Percentiles rank a stretch among this genome's conserved stretches.
Evolutionary conservation across 2,888 invertebrate species (phyloP).

Genomic region (Saturnia japonica): DNA sequence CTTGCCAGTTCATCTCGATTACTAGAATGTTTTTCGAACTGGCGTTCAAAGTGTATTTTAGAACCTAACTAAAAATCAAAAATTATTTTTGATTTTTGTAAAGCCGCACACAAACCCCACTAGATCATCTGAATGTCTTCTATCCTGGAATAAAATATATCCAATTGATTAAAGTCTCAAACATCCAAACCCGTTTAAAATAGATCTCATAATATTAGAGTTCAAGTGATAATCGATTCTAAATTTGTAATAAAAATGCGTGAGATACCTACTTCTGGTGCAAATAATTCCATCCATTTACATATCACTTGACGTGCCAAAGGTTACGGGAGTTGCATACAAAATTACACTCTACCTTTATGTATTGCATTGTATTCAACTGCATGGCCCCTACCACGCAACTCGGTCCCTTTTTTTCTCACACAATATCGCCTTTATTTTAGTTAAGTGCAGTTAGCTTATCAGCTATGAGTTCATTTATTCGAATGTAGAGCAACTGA

Average conservation of each 20-base stretch:
- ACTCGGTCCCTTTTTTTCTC: background rate
- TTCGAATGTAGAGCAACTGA: background rate
- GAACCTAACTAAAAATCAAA: too few species aligned
- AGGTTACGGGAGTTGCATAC: background rate
- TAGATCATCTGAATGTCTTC: too few species aligned
- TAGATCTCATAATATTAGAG: background rate
- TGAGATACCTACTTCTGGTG: background rate
- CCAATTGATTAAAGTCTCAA: background rate
- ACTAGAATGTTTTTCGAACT: too few species aligned
- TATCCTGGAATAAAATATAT: background rate
- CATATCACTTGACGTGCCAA: background rate
- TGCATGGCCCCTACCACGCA: background rate
- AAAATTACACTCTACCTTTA: constrained; percentile 1
- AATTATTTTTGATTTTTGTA: too few species aligned
- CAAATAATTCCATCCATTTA: background rate
- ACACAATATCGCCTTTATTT: background rate
- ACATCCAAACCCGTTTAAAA: background rate
- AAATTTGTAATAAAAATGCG: background rate
- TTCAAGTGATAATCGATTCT: background rate
- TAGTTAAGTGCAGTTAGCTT: constrained; percentile 4
- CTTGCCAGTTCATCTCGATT: too few species aligned
- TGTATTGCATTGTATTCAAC: constrained; percentile 1
- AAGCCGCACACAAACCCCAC: too few species aligned
- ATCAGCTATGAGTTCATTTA: constrained; percentile 9
- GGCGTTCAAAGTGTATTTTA: too few species aligned